phyloP scores from a whole-genome alignment of 2,888 invertebrate species.

The Eupithecia vulgata region DNA sequence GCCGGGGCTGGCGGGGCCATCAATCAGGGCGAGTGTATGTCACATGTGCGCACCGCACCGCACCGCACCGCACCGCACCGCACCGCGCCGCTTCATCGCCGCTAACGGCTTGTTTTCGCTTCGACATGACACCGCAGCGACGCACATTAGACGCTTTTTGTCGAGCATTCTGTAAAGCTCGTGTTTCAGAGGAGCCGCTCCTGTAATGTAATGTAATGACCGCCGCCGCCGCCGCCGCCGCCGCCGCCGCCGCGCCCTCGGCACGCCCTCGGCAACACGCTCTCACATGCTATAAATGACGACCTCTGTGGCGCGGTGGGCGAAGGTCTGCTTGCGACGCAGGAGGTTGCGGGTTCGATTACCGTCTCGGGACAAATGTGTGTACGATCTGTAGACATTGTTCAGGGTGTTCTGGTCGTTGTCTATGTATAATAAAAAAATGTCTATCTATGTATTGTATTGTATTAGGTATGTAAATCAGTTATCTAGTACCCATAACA shows the following conservation, averaged over 20 bases:
- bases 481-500: no score
- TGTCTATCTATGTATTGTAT: no score
- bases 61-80: neutral
- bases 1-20: no score
- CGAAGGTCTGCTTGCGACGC: no score
- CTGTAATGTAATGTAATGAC: no score
- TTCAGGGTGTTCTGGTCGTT: no score
- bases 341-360: no score
- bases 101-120: neutral
- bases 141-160: slow-evolving; percentile 51
- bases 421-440: no score
- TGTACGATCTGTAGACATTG: no score
- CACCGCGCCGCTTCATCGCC: neutral
- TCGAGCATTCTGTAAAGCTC: slow-evolving; percentile 35
- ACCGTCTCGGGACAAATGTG: no score
- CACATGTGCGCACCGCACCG: slow-evolving; percentile 28
- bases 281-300: neutral
- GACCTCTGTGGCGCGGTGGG: no score
- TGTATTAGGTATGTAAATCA: no score
- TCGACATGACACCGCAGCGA: slow-evolving; percentile 26
- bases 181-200: slow-evolving; percentile 52
- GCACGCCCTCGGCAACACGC: neutral
- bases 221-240: slow-evolving; percentile 45
- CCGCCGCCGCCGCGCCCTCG: neutral
- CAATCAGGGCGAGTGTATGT: neutral